These are phyloP conservation scores for Rhynchonycteris naso DNA, from an alignment of 2,797 vertebrate genomes.

Conservation along the genomic window DNA sequence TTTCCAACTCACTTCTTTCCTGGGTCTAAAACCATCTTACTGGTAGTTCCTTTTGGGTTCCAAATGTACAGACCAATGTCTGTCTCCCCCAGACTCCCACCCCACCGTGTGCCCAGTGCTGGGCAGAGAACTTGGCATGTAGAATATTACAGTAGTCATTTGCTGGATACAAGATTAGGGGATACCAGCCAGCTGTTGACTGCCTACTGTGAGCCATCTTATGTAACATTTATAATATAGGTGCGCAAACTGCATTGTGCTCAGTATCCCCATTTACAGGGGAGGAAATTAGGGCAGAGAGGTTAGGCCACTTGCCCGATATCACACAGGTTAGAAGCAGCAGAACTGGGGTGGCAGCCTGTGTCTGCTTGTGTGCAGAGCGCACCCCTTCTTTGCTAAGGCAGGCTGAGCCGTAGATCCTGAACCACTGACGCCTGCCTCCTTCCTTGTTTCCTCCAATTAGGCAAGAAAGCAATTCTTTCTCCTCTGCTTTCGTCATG, in stretches of 20 bases:
- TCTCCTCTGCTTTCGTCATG: background rate
- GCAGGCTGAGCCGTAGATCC: background rate
- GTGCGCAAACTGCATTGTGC: background rate
- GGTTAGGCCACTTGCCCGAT: too few species aligned
- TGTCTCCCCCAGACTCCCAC: background rate
- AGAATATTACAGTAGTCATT: background rate
- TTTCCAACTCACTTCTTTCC: background rate
- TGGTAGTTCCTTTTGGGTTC: rapidly evolving
- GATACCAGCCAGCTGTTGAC: background rate
- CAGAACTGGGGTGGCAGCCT: rapidly evolving
- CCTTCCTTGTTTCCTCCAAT: background rate
- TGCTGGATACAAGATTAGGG: too few species aligned
- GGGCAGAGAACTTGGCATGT: background rate
- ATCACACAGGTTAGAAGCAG: background rate
- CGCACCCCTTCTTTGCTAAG: rapidly evolving
- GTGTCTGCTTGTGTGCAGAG: background rate
- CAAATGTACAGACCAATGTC: too few species aligned
- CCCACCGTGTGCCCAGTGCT: background rate
- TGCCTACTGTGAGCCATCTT: rapidly evolving
- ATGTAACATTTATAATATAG: background rate
- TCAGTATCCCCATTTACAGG: background rate
- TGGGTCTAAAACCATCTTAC: background rate
- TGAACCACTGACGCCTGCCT: too few species aligned
- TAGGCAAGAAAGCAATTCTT: rapidly evolving
- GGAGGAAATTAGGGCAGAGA: background rate